A percentile compares a stretch with the other conserved stretches of the same genome.
These are phyloP conservation scores for Phortica magna DNA, from an alignment of 2,888 invertebrate genomes.

Conservation along the genomic window DNA sequence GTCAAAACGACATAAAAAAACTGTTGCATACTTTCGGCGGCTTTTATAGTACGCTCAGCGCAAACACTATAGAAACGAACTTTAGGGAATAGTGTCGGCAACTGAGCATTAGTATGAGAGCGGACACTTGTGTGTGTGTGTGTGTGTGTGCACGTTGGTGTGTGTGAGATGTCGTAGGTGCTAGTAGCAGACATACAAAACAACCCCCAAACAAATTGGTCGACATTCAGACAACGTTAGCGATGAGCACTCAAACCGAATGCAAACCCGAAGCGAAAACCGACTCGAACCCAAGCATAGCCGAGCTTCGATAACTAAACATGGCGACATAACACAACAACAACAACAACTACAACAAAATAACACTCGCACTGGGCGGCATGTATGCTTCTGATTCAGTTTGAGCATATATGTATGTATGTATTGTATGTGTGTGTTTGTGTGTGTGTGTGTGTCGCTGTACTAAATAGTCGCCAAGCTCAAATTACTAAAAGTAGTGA, in stretches of 20 bases:
- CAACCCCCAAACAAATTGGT: conserved; percentile 2
- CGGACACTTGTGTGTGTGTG: conserved; percentile 31
- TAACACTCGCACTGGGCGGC: not conserved
- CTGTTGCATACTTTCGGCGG: conserved; percentile 66
- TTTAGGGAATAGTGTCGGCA: conserved; percentile 49
- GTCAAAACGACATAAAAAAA: conserved; percentile 53
- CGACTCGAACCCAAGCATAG: not conserved
- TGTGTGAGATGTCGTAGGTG: not conserved
- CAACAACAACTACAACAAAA: not conserved
- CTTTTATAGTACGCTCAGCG: not conserved
- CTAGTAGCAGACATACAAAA: conserved; percentile 1
- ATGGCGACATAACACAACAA: conserved; percentile 3
- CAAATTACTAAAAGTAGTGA: conserved; percentile 11
- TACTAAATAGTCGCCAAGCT: conserved; percentile 27
- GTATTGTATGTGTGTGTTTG: conserved; percentile 6
- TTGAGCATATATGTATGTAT: no score
- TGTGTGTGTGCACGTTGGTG: not conserved
- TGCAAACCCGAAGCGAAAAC: not conserved
- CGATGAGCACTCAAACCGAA: conserved; percentile 21
- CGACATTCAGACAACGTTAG: not conserved
- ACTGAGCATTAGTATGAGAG: conserved; percentile 69
- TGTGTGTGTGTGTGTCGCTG: conserved; percentile 17
- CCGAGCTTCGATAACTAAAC: conserved; percentile 21
- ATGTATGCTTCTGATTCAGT: no score
- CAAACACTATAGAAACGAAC: conserved; percentile 49